Evolutionary conservation across 1,140 invertebrate genomes (phyloP), one percentile per base, ranked within the genome.

Genomic region (Lasioglossum albipes): DNA sequence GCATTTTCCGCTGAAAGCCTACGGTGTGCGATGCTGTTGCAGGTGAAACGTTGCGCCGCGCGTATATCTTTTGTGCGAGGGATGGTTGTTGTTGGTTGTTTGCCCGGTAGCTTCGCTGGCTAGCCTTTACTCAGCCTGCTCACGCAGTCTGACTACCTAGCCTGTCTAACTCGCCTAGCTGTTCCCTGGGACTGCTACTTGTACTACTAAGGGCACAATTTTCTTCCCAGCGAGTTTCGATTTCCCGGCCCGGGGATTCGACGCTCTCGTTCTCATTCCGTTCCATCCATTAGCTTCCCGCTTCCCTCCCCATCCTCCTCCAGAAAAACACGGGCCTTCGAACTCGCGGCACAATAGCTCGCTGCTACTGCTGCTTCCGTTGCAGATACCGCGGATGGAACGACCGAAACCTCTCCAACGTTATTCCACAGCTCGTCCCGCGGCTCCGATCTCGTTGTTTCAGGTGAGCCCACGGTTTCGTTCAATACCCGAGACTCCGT

Each of bases 1-100:
- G 75, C 76, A 82, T 82, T 82, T 79, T 31, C 75, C 45, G 62
- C n/a, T 82, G 68, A 72, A 82, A 82, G 81, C 75, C 69, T 57
- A n/a, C 22, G 36, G 20, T 64, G 45, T 64, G 69, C 54, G 42
- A 77, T 64, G 27, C 52, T 22, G 76, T 36, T 57, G 62, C 73
- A 76, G 64, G 75, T 82, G 76, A 82, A 73, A 73, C 61, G 76
- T 42, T 70, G 70, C 42, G 59, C 59, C 45, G 31, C 67, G 64
- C 72, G 54, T 57, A 45, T 61, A 45, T 61, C 75, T 79, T 79
- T 71, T 74, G 75, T 79, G 68, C 42, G 20, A 42, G 52, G 41
- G 41, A 67, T 66, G 62, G 66, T 49, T 62, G 42, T 62, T 31
- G n/a, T 36, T 27, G 57, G 64, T 75, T 65, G 76, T 79, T 75